Conservation (phyloP, 2,888 invertebrate species). For the Chymomyza amoena region DNA sequence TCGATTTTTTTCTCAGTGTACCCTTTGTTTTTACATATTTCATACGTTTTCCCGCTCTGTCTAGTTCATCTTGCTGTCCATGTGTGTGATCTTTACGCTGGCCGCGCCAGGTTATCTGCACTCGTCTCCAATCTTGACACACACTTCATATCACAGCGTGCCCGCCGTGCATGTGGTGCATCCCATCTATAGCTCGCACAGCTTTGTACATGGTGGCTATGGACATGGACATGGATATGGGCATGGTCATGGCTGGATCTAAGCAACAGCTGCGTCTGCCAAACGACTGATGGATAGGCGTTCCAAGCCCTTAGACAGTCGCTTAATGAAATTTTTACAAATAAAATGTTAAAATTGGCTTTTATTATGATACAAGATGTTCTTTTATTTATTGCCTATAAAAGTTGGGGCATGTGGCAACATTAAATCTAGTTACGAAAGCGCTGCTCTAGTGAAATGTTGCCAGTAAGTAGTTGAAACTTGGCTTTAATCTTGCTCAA, state of each 20-base stretch:
- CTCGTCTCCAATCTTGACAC: slow-evolving; percentile 50
- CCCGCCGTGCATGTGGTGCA: slow-evolving; percentile 63
- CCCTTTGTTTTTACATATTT: too few relatives aligned
- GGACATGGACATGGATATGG: slow-evolving; percentile 32
- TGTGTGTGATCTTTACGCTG: slow-evolving; percentile 57
- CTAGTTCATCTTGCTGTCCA: slow-evolving; percentile 61
- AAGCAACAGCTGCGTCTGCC: slow-evolving; percentile 11
- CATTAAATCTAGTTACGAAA: slow-evolving; percentile 29
- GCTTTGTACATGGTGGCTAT: slow-evolving; percentile 44
- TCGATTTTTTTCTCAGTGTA: too few relatives aligned
- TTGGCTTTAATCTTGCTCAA: background rate
- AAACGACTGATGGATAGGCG: slow-evolving; percentile 4
- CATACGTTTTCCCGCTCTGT: background rate
- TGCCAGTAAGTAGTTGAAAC: slow-evolving; percentile 30
- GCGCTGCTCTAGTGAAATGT: slow-evolving; percentile 27
- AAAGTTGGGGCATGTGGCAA: slow-evolving; percentile 26
- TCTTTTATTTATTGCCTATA: slow-evolving; percentile 35
- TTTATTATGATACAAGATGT: slow-evolving; percentile 10
- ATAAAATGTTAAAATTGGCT: slow-evolving; percentile 55
- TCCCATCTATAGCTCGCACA: slow-evolving; percentile 58
- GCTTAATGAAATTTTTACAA: slow-evolving; percentile 26
- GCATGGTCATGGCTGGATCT: slow-evolving; percentile 47
- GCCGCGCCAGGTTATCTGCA: slow-evolving; percentile 67
- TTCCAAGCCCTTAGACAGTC: slow-evolving; percentile 11
- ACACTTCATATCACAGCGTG: slow-evolving; percentile 52